Conservation (phyloP, 2,113 vertebrate genomes). For the Lepus europaeus region DNA sequence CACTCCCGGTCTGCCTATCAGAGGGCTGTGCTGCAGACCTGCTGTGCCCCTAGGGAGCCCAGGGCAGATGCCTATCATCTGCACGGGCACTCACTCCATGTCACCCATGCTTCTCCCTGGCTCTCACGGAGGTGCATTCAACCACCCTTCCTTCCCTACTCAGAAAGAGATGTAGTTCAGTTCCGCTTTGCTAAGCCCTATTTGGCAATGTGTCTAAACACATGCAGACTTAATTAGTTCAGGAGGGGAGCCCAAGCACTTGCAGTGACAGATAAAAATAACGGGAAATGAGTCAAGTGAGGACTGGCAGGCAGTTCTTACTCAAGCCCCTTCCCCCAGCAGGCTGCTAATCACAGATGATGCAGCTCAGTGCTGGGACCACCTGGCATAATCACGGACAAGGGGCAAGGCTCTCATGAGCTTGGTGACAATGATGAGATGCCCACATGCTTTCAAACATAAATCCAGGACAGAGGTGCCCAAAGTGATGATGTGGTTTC, state of each 20-base stretch:
- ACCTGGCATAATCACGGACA: constrained; percentile 57
- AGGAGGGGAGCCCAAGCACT: constrained; percentile 87
- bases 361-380: constrained; percentile 72
- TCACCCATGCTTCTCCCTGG: constrained; percentile 34
- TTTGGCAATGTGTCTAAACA: constrained; percentile 92
- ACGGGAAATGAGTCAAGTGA: constrained; percentile 89
- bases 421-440: constrained; percentile 64
- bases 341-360: constrained; percentile 87
- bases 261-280: constrained; percentile 90
- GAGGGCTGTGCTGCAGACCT: constrained; percentile 26
- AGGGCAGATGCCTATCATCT: constrained; percentile 52
- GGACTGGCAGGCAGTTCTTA: constrained; percentile 88
- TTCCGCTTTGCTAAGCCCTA: constrained; percentile 92
- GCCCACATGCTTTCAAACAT: constrained; percentile 80
- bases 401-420: constrained; percentile 72
- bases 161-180: constrained; percentile 90
- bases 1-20: constrained; percentile 4
- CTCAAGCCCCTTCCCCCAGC: constrained; percentile 83
- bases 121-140: constrained; percentile 63
- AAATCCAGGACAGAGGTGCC: constrained; percentile 43
- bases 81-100: background rate
- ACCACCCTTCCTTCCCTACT: constrained; percentile 79
- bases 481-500: constrained; percentile 29
- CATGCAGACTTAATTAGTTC: constrained; percentile 91
- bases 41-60: background rate